Evolutionary conservation across 2,888 invertebrate genomes (phyloP), one percentile per base, ranked within the genome.

Genomic region (Rhagonycha fulva): DNA sequence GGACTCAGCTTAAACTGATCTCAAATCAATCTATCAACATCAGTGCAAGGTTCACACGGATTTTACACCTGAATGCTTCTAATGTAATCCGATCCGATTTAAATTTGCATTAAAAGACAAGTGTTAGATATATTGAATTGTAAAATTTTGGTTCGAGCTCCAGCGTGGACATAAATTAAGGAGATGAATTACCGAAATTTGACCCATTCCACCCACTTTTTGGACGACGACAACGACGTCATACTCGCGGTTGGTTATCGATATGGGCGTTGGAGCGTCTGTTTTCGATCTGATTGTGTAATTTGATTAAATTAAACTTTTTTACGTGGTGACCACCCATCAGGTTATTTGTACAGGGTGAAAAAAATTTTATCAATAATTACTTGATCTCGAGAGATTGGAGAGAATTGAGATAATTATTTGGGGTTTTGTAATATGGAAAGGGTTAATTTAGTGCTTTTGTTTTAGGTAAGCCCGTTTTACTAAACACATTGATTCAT

Each of bases 391-490:
- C 12, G 1, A n/a, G 32, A 32, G 32, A n/a, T 12, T 12, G 32
- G 1, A n/a, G 32, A 32, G 32, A 32, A 32, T 32, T 4, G 32
- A 24, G 63, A 24, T 63, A 24, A 19, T 63, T 63, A 14, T 63
- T 63, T 63, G 24, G 19, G 63, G 24, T 63, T 24, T 63, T 63
- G 19, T 63, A 63, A 63, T 24, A 7, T 14, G 19, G 14, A 32
- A 12, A 63, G n/a, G 30, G 74, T 71, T 77, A 77, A 77, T 77
- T 77, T 74, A 74, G 69, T 74, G 77, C 70, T 67, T 77, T 77
- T 77, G 77, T 77, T 77, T 19, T 72, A 77, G 77, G 77, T 77
- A 77, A 77, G 77, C 77, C 77, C 63, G 67, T 68, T 28, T 28
- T 67, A 67, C 61, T 71, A 68, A 71, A 76, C 71, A 70, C 77